Base-by-base conservation (phyloP, 2,797 vertebrate species). In the Leucoraja ocellata region DNA sequence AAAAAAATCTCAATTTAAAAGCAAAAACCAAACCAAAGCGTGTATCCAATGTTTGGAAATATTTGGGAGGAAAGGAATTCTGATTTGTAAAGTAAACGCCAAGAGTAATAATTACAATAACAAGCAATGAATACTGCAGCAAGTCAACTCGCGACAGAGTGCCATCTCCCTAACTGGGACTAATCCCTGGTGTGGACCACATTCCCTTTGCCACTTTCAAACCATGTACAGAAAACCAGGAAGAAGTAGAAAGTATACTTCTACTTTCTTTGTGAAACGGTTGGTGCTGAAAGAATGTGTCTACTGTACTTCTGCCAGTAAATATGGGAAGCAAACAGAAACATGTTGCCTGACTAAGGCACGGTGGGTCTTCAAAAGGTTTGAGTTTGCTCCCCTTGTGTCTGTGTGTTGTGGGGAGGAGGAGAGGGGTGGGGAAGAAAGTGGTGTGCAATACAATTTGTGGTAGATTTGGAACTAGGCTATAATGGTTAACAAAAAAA, bases 391-490 rank as follows among this genome's bases (percentile, higher is more conserved):
- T 68, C 76, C 6, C 74, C 76, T 92, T 92, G 39, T 76, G 39
- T 92, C 39, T 91, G 13, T 5, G 36, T 80, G 9, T 80, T 80
- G 79, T 16, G 79, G 79, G 32, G 11, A 79, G 32, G 79, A 39
- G 13, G 79, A 14, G 4, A 23, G 39, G 39, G 46, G 32, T 32
- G 74, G 39, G 32, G 23, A 39, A 92, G 90, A 92, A 76, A 92
- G 46, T 25, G 25, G 25, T 76, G 68, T 92, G 90, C 68, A 46
- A 76, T 74, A 76, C 21, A 25, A 58, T 92, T n/a, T 92, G 90
- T 74, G 23, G 90, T 92, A 76, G 71, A 54, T 74, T 74, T 92
- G 90, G 76, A 92, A 92, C 23, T 92, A 92, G 65, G 25, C 13
- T 28, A 74, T 46, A 76, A 39, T 54, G 46, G 90, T 16, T 63